These are phyloP conservation scores for Tetramorium alpestre DNA, from an alignment of 1,140 invertebrate species.

Conservation along the genomic window DNA sequence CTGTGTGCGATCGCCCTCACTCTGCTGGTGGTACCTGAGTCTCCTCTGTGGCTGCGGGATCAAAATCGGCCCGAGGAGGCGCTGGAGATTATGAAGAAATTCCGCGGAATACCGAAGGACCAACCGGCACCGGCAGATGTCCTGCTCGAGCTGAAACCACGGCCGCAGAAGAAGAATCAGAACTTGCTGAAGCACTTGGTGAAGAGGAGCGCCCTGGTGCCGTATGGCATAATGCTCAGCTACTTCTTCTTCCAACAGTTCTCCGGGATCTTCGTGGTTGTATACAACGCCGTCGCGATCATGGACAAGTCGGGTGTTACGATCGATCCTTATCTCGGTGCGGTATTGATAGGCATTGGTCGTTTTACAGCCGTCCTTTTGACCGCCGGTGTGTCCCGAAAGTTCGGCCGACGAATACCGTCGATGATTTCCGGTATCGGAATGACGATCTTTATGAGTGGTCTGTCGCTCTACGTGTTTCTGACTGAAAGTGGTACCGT, in stretches of 20 bases:
- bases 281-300: conserved; percentile 91
- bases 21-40: conserved; percentile 89
- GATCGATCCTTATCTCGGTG: conserved; percentile 87
- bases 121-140: conserved; percentile 69
- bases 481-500: conserved; percentile 74
- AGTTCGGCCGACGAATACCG: conserved; percentile 87
- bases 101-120: conserved; percentile 85
- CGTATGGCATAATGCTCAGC: conserved; percentile 88
- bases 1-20: conserved; percentile 86
- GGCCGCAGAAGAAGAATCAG: conserved; percentile 72
- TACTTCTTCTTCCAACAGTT: conserved; percentile 93
- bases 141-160: conserved; percentile 73
- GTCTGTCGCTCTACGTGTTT: conserved; percentile 85
- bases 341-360: conserved; percentile 87
- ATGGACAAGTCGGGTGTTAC: conserved; percentile 86
- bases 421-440: conserved; percentile 88
- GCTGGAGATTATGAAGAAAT: conserved; percentile 84
- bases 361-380: conserved; percentile 86
- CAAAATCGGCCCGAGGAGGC: conserved; percentile 87
- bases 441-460: conserved; percentile 87
- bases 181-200: conserved; percentile 80
- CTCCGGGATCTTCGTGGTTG: conserved; percentile 91
- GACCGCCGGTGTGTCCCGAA: conserved; percentile 86
- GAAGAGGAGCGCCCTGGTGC: conserved; percentile 87
- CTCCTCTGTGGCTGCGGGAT: conserved; percentile 89